phyloP scores from a whole-genome alignment of 23 tunicate species.

The Halocynthia roretzi region DNA sequence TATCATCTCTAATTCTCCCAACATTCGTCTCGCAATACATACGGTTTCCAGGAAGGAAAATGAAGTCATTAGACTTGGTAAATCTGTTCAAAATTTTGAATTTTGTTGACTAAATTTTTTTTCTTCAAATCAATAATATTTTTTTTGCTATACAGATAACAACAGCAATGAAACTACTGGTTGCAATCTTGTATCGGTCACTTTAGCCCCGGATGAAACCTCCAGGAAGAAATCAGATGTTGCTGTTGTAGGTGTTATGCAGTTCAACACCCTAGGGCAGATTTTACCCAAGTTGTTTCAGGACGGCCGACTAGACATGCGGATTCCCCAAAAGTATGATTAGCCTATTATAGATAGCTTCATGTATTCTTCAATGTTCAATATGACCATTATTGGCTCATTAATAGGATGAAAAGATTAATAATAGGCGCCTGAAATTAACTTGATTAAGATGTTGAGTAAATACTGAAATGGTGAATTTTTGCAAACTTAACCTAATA shows the following conservation, averaged over 20 bases:
- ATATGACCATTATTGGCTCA: no score
- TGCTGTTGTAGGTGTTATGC: conserved; percentile 41
- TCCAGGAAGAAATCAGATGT: background rate
- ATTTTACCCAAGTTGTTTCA: conserved; percentile 53
- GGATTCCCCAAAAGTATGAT: conserved; percentile 56
- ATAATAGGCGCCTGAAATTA: no score
- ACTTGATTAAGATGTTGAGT: background rate
- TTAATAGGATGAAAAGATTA: no score
- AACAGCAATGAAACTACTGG: background rate
- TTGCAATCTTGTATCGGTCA: background rate
- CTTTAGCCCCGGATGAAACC: background rate
- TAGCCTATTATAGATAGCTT: no score
- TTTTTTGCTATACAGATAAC: background rate
- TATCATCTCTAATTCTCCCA: conserved; percentile 12
- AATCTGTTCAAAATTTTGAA: no score
- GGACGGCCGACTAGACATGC: conserved; percentile 54
- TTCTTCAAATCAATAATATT: no score
- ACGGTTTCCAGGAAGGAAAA: conserved; percentile 15
- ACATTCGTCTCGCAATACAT: conserved; percentile 20
- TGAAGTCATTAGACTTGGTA: conserved; percentile 1
- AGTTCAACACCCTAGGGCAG: conserved; percentile 33
- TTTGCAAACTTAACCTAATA: background rate
- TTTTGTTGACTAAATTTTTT: no score
- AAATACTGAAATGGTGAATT: background rate
- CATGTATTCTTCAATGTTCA: no score